These are phyloP conservation scores for Plebejus melissa DNA, from an alignment of 2,888 invertebrate species.

Conservation along the genomic window DNA sequence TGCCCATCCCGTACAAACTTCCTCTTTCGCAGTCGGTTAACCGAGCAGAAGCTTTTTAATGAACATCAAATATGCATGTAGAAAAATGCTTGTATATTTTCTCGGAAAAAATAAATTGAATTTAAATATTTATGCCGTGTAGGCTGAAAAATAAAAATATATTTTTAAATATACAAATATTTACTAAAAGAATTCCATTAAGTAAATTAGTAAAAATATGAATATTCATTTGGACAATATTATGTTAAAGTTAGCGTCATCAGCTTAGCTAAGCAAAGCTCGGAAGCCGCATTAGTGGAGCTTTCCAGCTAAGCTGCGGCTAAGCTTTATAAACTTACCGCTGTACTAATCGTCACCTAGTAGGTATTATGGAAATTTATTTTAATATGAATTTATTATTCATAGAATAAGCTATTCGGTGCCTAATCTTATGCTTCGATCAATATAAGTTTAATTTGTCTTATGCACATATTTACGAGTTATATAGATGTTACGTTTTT, in stretches of 20 bases:
- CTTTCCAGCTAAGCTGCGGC: neutral
- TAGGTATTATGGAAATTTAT: neutral
- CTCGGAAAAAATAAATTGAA: neutral
- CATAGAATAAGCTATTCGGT: neutral
- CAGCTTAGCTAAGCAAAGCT: conserved; percentile 6
- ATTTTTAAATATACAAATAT: neutral
- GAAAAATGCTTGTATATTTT: conserved; percentile 4
- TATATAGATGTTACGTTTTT: too few species aligned
- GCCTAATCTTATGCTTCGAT: neutral
- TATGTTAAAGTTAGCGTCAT: neutral
- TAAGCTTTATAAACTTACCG: conserved; percentile 6
- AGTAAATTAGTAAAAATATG: neutral
- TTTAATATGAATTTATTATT: neutral
- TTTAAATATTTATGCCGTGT: conserved; percentile 8
- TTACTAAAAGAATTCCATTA: neutral
- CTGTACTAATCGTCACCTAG: neutral
- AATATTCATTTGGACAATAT: neutral
- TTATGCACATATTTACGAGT: too few species aligned
- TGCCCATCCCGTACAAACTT: neutral
- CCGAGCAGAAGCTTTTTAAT: neutral
- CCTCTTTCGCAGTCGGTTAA: neutral
- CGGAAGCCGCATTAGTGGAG: conserved; percentile 2
- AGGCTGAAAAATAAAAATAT: conserved; percentile 1
- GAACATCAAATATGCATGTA: conserved; percentile 4
- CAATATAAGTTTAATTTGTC: neutral